Evolutionary conservation across 1,140 invertebrate genomes (phyloP).

Genomic region (Zelostemma sp.): DNA sequence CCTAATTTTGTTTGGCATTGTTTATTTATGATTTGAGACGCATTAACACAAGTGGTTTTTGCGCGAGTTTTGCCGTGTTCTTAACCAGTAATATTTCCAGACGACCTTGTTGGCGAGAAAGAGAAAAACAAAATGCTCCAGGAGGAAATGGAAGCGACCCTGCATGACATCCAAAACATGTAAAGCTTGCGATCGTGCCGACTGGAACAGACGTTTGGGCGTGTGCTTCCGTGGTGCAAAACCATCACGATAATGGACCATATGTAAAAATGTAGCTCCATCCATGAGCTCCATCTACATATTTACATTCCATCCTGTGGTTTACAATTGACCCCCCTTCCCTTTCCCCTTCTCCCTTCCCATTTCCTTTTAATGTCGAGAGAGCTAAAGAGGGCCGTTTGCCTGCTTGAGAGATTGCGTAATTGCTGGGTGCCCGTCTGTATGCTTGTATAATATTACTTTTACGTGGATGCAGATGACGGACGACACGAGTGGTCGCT

Average conservation of each 20-base stretch:
- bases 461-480: neutral
- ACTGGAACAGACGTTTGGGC: slow-evolving; percentile 30
- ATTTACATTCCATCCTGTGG: slow-evolving; percentile 29
- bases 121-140: slow-evolving; percentile 97
- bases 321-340: slow-evolving; percentile 6
- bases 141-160: slow-evolving; percentile 98
- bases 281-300: slow-evolving; percentile 41
- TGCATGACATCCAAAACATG: slow-evolving; percentile 99
- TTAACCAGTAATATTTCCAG: slow-evolving; percentile 78
- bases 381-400: slow-evolving; percentile 12
- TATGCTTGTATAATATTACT: neutral
- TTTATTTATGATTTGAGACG: slow-evolving; percentile 15
- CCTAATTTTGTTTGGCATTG: slow-evolving; percentile 12
- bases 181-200: slow-evolving; percentile 72
- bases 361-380: slow-evolving; percentile 15
- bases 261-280: slow-evolving; percentile 44
- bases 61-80: slow-evolving; percentile 45
- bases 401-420: slow-evolving; percentile 18
- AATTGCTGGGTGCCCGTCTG: slow-evolving; percentile 10
- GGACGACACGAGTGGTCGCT: neutral
- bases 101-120: slow-evolving; percentile 94
- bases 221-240: slow-evolving; percentile 58
- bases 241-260: slow-evolving; percentile 42
- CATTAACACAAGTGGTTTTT: too few relatives aligned
- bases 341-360: slow-evolving; percentile 38